A percentile compares a stretch with the other conserved stretches of the same genome.
phyloP scores from a whole-genome alignment of 2,797 vertebrate species.

The Natrix natrix region DNA sequence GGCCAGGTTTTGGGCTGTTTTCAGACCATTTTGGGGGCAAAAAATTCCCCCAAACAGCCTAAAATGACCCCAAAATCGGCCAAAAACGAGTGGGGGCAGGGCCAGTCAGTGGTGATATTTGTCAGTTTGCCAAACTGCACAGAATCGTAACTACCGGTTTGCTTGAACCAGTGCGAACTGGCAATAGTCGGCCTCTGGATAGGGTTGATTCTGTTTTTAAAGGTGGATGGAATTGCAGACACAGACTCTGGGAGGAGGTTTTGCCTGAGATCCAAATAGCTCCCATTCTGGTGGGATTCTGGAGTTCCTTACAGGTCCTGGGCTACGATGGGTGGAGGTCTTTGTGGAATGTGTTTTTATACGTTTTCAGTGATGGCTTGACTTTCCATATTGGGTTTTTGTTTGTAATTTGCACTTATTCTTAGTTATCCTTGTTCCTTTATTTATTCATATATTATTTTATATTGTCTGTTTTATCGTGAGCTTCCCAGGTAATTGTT shows the following conservation, averaged over 20 bases:
- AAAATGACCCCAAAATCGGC: too few species aligned
- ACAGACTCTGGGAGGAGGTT: not conserved
- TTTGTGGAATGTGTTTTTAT: not conserved
- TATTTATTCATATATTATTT: not conserved
- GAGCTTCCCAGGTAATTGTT: not conserved
- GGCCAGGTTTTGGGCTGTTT: too few species aligned
- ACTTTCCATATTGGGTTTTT: not conserved
- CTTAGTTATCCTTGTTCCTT: not conserved
- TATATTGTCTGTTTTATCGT: not conserved
- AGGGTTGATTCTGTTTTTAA: not conserved
- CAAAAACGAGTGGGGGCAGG: too few species aligned
- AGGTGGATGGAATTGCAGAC: not conserved
- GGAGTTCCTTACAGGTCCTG: not conserved
- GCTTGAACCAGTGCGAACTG: too few species aligned
- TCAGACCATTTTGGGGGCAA: too few species aligned
- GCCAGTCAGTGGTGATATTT: too few species aligned
- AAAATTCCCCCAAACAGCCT: too few species aligned
- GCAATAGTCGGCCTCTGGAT: too few species aligned
- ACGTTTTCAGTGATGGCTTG: not conserved
- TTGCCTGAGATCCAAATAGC: not conserved
- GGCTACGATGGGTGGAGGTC: not conserved
- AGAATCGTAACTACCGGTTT: too few species aligned
- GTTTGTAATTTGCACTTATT: not conserved
- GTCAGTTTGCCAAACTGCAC: too few species aligned
- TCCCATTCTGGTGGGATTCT: not conserved